These are phyloP conservation scores for Campopleginae sp. DNA, from an alignment of 2,888 invertebrate species.

Conservation along the genomic window DNA sequence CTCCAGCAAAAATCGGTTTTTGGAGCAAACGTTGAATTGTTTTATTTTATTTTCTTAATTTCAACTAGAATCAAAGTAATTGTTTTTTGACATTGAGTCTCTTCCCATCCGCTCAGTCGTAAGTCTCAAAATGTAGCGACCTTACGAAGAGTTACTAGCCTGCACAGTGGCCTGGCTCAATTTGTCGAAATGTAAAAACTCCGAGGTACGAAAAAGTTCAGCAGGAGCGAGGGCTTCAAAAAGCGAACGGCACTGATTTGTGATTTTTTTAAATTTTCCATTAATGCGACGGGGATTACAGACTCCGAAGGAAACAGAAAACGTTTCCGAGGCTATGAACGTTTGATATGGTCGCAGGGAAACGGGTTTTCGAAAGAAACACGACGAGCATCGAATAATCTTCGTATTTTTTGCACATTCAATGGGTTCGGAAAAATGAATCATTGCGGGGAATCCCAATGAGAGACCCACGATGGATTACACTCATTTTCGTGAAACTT, in stretches of 20 bases:
- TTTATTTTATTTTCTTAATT: too few species aligned
- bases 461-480: neutral
- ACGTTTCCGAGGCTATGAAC: neutral
- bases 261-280: neutral
- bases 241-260: neutral
- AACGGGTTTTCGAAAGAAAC: neutral
- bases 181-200: neutral
- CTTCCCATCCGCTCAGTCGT: neutral
- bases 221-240: neutral
- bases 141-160: neutral
- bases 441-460: neutral
- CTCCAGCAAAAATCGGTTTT: neutral
- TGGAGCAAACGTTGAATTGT: neutral
- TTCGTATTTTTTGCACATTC: neutral
- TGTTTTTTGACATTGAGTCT: neutral
- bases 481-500: constrained; percentile 5
- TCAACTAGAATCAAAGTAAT: neutral
- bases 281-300: neutral
- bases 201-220: neutral
- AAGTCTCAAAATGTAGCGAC: neutral
- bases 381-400: neutral
- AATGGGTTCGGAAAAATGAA: neutral
- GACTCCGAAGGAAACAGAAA: neutral
- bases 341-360: neutral
- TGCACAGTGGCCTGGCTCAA: neutral